Conservation (phyloP, 2,113 vertebrate genomes). For the Takifugu flavidus region DNA sequence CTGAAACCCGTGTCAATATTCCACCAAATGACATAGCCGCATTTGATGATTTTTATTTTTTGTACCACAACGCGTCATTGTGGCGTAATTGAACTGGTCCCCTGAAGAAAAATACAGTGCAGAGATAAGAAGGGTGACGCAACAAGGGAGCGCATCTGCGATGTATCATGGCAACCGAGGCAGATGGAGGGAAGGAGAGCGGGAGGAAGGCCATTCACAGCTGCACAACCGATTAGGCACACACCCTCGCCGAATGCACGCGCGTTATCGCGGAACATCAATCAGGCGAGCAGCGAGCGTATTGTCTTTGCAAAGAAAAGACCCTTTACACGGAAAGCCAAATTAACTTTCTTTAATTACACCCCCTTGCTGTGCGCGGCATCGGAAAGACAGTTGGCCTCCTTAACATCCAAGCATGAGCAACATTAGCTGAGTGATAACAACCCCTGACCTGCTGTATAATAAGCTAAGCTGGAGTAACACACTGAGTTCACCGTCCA, state of each 20-base stretch:
- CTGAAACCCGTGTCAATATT: too few species aligned
- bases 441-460: constrained; percentile 24
- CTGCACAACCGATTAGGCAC: constrained; percentile 49
- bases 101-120: constrained; percentile 28
- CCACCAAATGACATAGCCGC: constrained; percentile 2
- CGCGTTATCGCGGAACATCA: constrained; percentile 41
- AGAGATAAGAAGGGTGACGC: constrained; percentile 32
- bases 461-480: constrained; percentile 9
- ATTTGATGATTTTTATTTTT: constrained; percentile 19
- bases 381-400: constrained; percentile 32
- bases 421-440: constrained; percentile 32
- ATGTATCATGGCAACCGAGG: constrained; percentile 52
- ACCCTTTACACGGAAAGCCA: constrained; percentile 38
- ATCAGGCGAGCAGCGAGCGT: constrained; percentile 38
- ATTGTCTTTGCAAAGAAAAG: constrained; percentile 55
- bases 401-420: constrained; percentile 1
- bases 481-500: neutral
- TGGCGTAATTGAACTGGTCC: constrained; percentile 20
- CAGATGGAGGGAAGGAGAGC: constrained; percentile 41
- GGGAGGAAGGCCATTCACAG: constrained; percentile 40
- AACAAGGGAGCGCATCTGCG: constrained; percentile 38
- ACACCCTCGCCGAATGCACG: constrained; percentile 39
- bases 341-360: constrained; percentile 60
- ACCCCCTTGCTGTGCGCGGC: constrained; percentile 22
- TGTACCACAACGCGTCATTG: neutral